Base-by-base conservation (phyloP, 2,888 invertebrate species). In the Nipponacmea schrenckii region DNA sequence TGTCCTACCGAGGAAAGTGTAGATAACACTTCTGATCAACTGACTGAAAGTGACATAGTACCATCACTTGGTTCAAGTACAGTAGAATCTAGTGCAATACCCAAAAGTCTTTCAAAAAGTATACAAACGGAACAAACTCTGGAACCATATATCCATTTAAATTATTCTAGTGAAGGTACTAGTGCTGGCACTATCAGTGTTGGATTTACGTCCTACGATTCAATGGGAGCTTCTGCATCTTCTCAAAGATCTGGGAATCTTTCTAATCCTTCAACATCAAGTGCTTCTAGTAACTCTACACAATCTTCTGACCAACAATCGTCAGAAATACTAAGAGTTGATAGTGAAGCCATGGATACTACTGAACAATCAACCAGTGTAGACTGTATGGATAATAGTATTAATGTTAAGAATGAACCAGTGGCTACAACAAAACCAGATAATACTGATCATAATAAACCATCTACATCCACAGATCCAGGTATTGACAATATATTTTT, bases 131-230 rank as follows among this genome's bases (percentile, higher is more conserved):
- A 72, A 46, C 68, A 65, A 20, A 45, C 39, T 50, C 88, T 90
- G 63, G 92, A 92, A 84, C 93, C 93, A 10, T 91, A 92, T 67
- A 92, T 93, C 64, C 91, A 91, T 84, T 87, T 92, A 71, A 91
- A 91, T 69, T 93, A 92, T 84, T 92, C 92, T 20, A 67, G 67
- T 91, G 92, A 80, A 92, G 92, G 85, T 92, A 92, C 92, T 0
- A 91, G 92, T 0, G 92, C 91, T 78, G 92, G 92, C 45, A 91
- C 92, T 2, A 86, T 88, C 26, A 79, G 80, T 24, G 79, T 88
- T 50, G 85, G 84, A 8, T 84, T 85, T 75, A 80, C 81, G 14
- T 74, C 73, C 31, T 79, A 77, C 69, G 80, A 79, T 44, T 73
- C 74, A 45, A 66, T 77, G 45, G 78, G 76, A 48, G 72, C 76